Conservation (phyloP, 2,797 vertebrate genomes). For the Crax fasciolata region DNA sequence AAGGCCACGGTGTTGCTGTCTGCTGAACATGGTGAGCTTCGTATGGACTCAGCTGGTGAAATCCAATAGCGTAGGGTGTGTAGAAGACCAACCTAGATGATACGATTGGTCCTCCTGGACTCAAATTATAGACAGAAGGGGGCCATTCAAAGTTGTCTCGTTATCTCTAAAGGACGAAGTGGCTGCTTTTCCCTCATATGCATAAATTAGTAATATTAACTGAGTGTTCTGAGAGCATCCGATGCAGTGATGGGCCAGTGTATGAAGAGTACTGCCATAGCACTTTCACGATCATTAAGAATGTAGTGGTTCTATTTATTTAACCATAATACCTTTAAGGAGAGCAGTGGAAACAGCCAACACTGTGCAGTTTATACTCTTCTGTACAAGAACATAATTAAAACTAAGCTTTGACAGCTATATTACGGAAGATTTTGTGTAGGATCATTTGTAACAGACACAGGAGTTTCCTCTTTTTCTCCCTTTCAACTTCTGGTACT, state of each 20-base stretch:
- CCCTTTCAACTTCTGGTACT: not conserved
- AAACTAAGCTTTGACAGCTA: not conserved
- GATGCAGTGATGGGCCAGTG: not conserved
- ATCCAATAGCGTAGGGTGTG: not conserved
- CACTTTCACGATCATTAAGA: not conserved
- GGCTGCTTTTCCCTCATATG: not conserved
- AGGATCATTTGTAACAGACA: not conserved
- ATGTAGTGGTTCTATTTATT: not conserved
- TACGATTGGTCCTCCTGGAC: not conserved
- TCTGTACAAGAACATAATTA: not conserved
- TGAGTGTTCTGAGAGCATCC: not conserved
- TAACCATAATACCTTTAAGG: not conserved
- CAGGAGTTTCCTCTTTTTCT: constrained; percentile 46
- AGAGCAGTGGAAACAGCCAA: not conserved
- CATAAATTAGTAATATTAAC: not conserved
- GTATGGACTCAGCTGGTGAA: not conserved
- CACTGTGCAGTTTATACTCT: not conserved
- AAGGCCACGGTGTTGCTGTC: not conserved
- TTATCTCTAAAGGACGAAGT: not conserved
- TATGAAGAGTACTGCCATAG: not conserved
- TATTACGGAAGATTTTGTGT: not conserved
- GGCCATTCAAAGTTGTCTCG: fast-evolving
- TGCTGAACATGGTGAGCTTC: not conserved
- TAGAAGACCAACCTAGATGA: not conserved
- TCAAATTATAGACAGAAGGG: not conserved